Evolutionary conservation across 2,888 invertebrate genomes (phyloP).

Genomic region (Apotomis capreana): DNA sequence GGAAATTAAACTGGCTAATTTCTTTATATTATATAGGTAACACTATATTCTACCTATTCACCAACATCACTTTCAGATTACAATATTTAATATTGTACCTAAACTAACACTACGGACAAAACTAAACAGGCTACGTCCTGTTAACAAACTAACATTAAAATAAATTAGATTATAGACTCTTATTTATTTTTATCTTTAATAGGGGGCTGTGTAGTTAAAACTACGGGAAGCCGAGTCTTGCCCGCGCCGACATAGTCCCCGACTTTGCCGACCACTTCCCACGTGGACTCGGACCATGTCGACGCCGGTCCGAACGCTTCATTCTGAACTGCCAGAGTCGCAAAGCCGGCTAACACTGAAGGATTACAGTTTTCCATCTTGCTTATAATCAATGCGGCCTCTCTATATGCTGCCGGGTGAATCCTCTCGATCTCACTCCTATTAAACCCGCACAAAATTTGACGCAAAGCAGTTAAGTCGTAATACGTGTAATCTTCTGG

Average conservation of each 20-base stretch:
- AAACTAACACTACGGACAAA: neutral
- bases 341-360: conserved; percentile 74
- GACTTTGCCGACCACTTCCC: conserved; percentile 70
- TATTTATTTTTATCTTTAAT: neutral
- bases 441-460: conserved; percentile 84
- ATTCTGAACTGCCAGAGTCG: conserved; percentile 68
- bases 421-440: conserved; percentile 78
- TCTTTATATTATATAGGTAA: neutral
- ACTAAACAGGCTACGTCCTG: neutral
- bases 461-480: conserved; percentile 79
- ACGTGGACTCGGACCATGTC: conserved; percentile 67
- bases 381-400: conserved; percentile 74
- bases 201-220: neutral
- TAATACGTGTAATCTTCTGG: conserved; percentile 83
- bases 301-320: conserved; percentile 73
- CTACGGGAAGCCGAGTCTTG: conserved; percentile 25
- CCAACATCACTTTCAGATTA: no score
- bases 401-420: conserved; percentile 79
- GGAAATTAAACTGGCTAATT: neutral
- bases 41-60: no score
- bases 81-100: no score
- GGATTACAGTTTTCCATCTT: conserved; percentile 72
- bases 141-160: neutral
- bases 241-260: conserved; percentile 61
- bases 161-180: neutral